Base-by-base conservation (phyloP, 1,140 invertebrate species). In the Caerostris darwini region DNA sequence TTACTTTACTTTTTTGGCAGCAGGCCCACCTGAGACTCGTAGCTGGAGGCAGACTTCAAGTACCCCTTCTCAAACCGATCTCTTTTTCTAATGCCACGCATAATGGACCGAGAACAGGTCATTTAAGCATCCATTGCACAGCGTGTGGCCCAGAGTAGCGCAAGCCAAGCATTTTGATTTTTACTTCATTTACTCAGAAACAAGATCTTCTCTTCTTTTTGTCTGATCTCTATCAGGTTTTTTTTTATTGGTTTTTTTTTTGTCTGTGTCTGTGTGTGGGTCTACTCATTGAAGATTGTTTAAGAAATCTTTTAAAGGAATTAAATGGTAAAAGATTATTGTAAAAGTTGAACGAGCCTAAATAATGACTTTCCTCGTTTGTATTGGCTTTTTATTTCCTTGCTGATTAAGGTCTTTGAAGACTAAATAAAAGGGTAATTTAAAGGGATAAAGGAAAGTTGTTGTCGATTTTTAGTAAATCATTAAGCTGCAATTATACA, bases 21-120 rank as follows among this genome's bases (percentile, higher is more conserved):
- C 53, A 19, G 82, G 54, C 82, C 82, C 82, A 83, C 82, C 53
- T 56, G 56, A 58, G 82, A 14, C n/a, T 56, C n/a, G 54, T 83
- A 83, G 82, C 56, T 19, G 53, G 3, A 17, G 54, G 82, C 54
- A 12, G 14, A 83, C 56, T 57, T 10, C 61, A 64, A 34, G 7
- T 7, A 14, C 82, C 2, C 82, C 82, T n/a, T 54, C 82, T 10
- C 56, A n/a, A 56, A 58, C n/a, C 57, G 71, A 83, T 83, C 57
- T n/a, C 56, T 56, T 58, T 56, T 58, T 83, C 82, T 7, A 57
- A 54, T 57, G n/a, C 82, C 54, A n/a, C 7, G 34, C 50, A 83
- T 83, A 83, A 83, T 83, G 14, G 82, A 56, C 56, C 56, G 54
- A 56, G 56, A 83, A 83, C 82, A 83, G 82, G 82, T 83, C 53